A percentile compares a stretch with the other conserved stretches of the same genome.
These are phyloP conservation scores for Leptopilina boulardi DNA, from an alignment of 1,140 invertebrate genomes.

Conservation along the genomic window DNA sequence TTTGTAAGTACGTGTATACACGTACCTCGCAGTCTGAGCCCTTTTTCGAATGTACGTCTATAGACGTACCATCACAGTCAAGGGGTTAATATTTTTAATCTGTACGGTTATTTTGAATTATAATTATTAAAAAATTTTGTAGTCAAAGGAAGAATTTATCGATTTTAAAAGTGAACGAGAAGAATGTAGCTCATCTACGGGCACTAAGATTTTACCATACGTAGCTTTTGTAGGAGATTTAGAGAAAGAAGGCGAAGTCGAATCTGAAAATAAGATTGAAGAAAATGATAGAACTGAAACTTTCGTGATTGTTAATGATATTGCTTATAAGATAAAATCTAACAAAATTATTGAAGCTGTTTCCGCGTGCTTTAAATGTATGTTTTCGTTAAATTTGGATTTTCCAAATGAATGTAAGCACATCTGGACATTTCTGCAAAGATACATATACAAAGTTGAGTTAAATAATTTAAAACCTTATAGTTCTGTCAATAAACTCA, in stretches of 20 bases:
- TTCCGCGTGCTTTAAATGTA: conserved; percentile 39
- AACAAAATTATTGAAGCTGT: conserved; percentile 38
- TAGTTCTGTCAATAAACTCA: conserved; percentile 29
- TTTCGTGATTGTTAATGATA: neutral
- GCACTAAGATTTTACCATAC: conserved; percentile 27
- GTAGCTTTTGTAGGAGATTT: neutral
- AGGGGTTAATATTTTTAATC: neutral
- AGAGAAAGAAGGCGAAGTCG: neutral
- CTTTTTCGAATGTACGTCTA: too few species aligned
- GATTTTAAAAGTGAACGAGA: neutral
- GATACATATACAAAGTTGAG: conserved; percentile 38
- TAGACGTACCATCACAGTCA: too few species aligned
- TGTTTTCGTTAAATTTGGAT: conserved; percentile 38
- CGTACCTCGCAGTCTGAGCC: too few species aligned
- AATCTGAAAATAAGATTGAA: too few species aligned
- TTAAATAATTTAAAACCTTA: conserved; percentile 19
- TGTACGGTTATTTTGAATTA: neutral
- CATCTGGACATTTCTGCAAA: conserved; percentile 38
- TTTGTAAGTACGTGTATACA: too few species aligned
- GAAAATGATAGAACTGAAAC: neutral
- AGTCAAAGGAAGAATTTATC: neutral
- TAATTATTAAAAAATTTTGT: neutral
- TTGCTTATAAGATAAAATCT: neutral
- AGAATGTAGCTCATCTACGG: conserved; percentile 26
- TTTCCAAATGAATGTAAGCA: conserved; percentile 40